phyloP scores from a whole-genome alignment of 2,113 vertebrate genomes.

The Dermatemys mawii region DNA sequence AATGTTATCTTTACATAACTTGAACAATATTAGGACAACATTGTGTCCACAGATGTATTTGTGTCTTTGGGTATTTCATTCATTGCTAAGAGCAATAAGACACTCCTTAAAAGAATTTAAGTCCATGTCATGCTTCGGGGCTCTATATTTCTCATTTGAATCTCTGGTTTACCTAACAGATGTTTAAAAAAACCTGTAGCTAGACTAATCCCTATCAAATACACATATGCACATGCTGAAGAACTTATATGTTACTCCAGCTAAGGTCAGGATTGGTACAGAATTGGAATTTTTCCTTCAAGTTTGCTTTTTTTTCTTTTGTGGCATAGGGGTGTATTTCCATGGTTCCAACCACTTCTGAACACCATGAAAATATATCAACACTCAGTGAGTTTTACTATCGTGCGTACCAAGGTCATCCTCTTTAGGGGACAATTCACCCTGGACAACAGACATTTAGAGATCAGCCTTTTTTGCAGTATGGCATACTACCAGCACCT shows the following conservation, averaged over 20 bases:
- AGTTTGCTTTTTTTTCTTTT: neutral
- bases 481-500: neutral
- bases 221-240: neutral
- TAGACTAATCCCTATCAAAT: neutral
- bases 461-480: neutral
- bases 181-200: constrained; percentile 29
- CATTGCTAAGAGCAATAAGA: neutral
- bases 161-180: constrained; percentile 19
- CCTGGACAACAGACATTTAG: neutral
- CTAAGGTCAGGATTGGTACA: neutral
- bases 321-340: neutral
- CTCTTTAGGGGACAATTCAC: neutral
- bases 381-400: neutral
- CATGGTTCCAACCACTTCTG: neutral
- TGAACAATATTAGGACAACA: neutral
- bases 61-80: neutral
- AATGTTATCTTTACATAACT: neutral
- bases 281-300: neutral
- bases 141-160: constrained; percentile 20
- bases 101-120: neutral
- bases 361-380: neutral
- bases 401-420: neutral
- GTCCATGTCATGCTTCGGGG: neutral
- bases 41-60: neutral
- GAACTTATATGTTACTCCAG: constrained; percentile 14